Percentiles rank a stretch among this genome's conserved stretches.
Evolutionary conservation across 1,140 invertebrate species (phyloP).

Genomic region (Mercenaria mercenaria): DNA sequence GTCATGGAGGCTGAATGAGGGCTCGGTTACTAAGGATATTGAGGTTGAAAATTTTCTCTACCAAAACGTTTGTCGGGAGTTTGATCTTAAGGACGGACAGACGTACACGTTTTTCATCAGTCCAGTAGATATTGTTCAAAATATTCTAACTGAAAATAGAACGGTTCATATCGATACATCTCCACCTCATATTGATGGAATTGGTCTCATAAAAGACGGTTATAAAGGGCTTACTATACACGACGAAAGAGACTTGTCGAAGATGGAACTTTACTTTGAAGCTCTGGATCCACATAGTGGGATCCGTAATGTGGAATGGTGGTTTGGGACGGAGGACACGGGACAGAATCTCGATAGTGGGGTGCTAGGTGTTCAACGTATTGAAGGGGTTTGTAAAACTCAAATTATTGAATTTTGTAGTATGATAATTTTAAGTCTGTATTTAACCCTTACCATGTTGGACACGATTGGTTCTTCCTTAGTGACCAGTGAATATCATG

Average conservation of each 20-base stretch:
- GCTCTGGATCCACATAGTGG: conserved; percentile 75
- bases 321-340: conserved; percentile 41
- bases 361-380: background rate
- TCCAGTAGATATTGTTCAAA: conserved; percentile 64
- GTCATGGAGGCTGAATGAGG: conserved; percentile 8
- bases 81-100: conserved; percentile 64
- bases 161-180: conserved; percentile 67
- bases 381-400: background rate
- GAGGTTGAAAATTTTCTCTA: conserved; percentile 30
- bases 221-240: conserved; percentile 67
- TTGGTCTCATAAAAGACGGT: conserved; percentile 63
- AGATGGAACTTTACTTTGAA: conserved; percentile 71
- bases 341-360: background rate
- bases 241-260: conserved; percentile 69
- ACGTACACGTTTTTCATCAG: conserved; percentile 63
- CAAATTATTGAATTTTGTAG: no score
- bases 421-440: no score
- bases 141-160: conserved; percentile 52
- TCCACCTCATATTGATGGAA: conserved; percentile 59
- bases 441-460: no score
- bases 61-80: conserved; percentile 37
- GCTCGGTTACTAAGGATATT: background rate
- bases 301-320: conserved; percentile 52
- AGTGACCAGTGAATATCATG: no score
- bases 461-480: no score